Evolutionary conservation across 2,113 vertebrate species (phyloP).

Genomic region (Pedetes capensis): DNA sequence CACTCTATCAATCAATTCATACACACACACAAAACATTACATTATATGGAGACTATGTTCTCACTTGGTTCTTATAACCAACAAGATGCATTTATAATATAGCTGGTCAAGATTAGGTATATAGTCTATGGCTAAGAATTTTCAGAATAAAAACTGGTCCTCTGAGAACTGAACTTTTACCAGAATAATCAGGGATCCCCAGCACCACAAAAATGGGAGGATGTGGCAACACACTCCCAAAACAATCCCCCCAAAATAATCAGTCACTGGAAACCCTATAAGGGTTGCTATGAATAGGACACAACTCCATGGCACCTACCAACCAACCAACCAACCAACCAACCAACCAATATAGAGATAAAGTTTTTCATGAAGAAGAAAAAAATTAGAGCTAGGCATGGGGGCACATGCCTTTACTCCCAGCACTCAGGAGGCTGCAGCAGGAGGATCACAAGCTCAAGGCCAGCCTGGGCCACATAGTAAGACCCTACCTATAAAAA

Average conservation of each 20-base stretch:
- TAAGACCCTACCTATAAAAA: background rate
- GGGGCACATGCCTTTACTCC: background rate
- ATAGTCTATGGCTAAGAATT: background rate
- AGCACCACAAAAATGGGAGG: background rate
- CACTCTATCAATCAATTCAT: background rate
- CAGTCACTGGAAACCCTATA: too few species aligned
- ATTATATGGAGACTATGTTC: background rate
- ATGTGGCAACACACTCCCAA: too few species aligned
- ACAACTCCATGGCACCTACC: too few species aligned
- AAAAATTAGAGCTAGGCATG: background rate
- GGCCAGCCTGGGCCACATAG: background rate
- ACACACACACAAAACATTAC: too few species aligned
- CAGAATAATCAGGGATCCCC: background rate
- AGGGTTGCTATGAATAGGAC: too few species aligned
- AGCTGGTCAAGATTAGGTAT: background rate
- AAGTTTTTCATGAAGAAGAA: conserved; percentile 6
- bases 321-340: too few species aligned
- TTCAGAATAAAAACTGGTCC: conserved; percentile 21
- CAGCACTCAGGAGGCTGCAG: background rate
- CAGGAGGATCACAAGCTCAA: too few species aligned
- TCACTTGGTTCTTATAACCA: background rate
- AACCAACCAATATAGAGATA: background rate
- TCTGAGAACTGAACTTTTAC: background rate
- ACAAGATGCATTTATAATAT: background rate
- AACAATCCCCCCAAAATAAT: too few species aligned